Percentiles rank a stretch among this genome's conserved stretches.
Evolutionary conservation across 2,888 invertebrate genomes (phyloP).

Genomic region (Lagria hirta): DNA sequence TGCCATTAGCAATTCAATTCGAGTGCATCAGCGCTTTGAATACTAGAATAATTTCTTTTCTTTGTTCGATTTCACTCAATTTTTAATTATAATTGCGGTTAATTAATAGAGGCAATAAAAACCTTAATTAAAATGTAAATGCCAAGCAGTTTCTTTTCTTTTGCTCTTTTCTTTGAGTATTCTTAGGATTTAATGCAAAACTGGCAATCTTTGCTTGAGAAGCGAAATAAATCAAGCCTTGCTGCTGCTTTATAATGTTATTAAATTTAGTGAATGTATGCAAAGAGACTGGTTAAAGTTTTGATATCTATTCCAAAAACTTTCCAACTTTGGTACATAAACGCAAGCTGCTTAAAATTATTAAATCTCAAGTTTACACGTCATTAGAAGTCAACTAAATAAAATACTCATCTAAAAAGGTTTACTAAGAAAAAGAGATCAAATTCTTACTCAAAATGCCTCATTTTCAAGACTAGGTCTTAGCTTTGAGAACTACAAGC

Average conservation of each 20-base stretch:
- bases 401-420: too few relatives aligned
- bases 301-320: too few relatives aligned
- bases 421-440: too few relatives aligned
- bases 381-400: too few relatives aligned
- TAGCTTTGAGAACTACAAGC: too few relatives aligned
- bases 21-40: constrained; percentile 8
- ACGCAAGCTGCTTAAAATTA: too few relatives aligned
- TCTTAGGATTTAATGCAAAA: constrained; percentile 36
- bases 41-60: constrained; percentile 17
- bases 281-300: constrained; percentile 9
- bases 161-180: constrained; percentile 34
- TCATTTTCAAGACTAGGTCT: too few relatives aligned
- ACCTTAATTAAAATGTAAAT: constrained; percentile 49
- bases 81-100: constrained; percentile 44
- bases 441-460: too few relatives aligned
- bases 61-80: constrained; percentile 20
- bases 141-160: constrained; percentile 35
- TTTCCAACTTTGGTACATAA: too few relatives aligned
- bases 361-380: too few relatives aligned
- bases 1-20: too few relatives aligned
- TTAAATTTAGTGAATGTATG: constrained; percentile 20
- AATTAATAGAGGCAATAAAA: constrained; percentile 47
- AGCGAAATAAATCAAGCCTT: constrained; percentile 35
- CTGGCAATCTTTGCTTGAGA: constrained; percentile 32
- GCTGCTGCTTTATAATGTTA: constrained; percentile 19